A percentile compares a stretch with the other conserved stretches of the same genome.
These are phyloP conservation scores for Bubo bubo DNA, from an alignment of 2,113 vertebrate species.

Conservation along the genomic window DNA sequence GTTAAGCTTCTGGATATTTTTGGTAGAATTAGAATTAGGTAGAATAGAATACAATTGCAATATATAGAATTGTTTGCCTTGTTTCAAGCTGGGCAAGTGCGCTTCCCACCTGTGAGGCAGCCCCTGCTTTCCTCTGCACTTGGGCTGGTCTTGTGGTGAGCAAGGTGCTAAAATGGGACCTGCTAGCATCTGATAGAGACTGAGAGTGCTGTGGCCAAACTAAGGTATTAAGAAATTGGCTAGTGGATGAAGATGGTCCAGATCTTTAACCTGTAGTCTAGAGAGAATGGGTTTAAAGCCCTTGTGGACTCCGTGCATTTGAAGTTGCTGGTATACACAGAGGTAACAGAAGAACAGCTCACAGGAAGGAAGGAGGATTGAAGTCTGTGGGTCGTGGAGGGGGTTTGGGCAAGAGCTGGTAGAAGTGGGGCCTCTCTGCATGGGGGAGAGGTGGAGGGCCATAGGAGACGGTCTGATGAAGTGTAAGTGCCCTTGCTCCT, in stretches of 20 bases:
- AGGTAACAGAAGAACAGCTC: not conserved
- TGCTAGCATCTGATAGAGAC: not conserved
- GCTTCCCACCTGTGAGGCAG: rapidly evolving
- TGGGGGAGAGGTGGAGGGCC: not conserved
- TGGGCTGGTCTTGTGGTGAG: not conserved
- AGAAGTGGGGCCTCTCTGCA: not conserved
- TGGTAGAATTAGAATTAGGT: no score
- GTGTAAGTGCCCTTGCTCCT: not conserved
- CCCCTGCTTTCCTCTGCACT: rapidly evolving
- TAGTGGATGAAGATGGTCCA: not conserved
- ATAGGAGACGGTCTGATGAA: not conserved
- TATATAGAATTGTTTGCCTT: no score
- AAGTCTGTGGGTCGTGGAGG: not conserved
- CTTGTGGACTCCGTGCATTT: rapidly evolving
- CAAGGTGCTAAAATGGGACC: not conserved
- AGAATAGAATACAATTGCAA: no score
- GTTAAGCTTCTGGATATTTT: not conserved
- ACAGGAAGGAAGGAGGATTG: not conserved
- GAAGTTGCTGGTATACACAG: rapidly evolving
- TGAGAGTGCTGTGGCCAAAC: no score
- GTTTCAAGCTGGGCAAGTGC: not conserved
- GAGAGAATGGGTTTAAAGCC: not conserved
- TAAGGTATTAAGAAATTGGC: not conserved
- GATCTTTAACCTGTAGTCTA: not conserved
- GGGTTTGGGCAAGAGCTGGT: not conserved